These are phyloP conservation scores for Leptoclinus maculatus DNA, from an alignment of 2,797 vertebrate genomes.

Conservation along the genomic window DNA sequence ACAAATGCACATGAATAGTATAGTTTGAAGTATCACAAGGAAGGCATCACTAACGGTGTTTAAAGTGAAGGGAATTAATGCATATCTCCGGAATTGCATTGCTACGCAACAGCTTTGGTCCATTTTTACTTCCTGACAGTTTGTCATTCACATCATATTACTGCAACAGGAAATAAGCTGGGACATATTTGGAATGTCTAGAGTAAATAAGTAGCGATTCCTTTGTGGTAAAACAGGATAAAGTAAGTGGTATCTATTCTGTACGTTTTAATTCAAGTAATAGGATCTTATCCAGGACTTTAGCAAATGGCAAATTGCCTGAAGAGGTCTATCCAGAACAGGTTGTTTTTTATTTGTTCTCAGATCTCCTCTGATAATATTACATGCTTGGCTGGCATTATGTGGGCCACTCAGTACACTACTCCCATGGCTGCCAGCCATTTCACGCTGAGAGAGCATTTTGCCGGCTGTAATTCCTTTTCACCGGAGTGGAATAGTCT, in stretches of 20 bases:
- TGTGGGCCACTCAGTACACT: constrained; percentile 36
- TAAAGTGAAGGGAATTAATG: no score
- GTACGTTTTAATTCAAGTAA: not conserved
- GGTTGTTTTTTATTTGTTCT: constrained; percentile 51
- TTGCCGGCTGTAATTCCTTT: constrained; percentile 29
- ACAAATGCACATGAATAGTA: not conserved
- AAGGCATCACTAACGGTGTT: not conserved
- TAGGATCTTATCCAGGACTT: constrained; percentile 13
- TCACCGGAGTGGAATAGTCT: constrained; percentile 35
- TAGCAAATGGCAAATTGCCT: not conserved
- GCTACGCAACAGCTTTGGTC: not conserved
- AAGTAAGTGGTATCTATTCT: not conserved
- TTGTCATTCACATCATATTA: not conserved
- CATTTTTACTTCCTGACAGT: not conserved
- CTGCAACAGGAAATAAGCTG: not conserved
- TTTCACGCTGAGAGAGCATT: constrained; percentile 57
- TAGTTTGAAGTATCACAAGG: not conserved
- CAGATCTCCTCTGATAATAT: constrained; percentile 51
- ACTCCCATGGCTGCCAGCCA: constrained; percentile 48
- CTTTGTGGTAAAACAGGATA: not conserved
- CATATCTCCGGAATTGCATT: not conserved
- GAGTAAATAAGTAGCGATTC: constrained; percentile 8
- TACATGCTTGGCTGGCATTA: constrained; percentile 44
- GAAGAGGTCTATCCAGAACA: constrained; percentile 15
- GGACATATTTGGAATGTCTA: not conserved